Evolutionary conservation across 1,140 invertebrate species (phyloP).

Genomic region (Pseudachorutes palmiensis): DNA sequence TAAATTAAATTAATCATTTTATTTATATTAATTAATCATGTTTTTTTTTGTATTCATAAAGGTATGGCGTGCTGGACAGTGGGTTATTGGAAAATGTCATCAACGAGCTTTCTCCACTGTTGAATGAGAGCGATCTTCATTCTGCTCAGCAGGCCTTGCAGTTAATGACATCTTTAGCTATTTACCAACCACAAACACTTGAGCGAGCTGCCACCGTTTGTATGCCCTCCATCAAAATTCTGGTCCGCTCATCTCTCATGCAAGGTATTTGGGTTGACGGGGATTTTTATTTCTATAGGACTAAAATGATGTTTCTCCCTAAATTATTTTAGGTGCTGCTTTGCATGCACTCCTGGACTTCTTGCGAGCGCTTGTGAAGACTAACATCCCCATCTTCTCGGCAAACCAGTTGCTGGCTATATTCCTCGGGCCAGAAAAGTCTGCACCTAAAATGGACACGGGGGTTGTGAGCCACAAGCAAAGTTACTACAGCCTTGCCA

Average conservation of each 20-base stretch:
- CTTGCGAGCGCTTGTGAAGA: conserved; percentile 76
- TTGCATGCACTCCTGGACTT: conserved; percentile 83
- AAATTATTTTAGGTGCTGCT: conserved; percentile 60
- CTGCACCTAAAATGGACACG: conserved; percentile 23
- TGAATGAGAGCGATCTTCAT: conserved; percentile 90
- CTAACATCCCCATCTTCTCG: conserved; percentile 55
- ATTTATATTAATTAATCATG: too few species aligned
- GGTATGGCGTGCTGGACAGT: conserved; percentile 42
- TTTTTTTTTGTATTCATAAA: conserved; percentile 27
- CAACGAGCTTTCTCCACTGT: conserved; percentile 74
- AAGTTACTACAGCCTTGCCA: conserved; percentile 51
- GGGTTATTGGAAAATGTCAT: conserved; percentile 52
- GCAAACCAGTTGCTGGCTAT: conserved; percentile 45
- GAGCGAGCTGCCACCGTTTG: conserved; percentile 49
- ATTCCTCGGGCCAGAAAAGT: conserved; percentile 34
- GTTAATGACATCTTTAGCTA: conserved; percentile 65
- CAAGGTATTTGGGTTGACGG: too few species aligned
- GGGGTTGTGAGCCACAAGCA: conserved; percentile 34
- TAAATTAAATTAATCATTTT: background rate
- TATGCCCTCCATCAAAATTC: conserved; percentile 72
- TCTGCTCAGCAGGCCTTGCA: conserved; percentile 83
- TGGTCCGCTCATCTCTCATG: conserved; percentile 84
- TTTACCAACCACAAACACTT: conserved; percentile 58
- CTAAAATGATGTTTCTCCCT: conserved; percentile 8
- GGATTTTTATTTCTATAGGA: too few species aligned